Evolutionary conservation across 2,113 vertebrate species (phyloP).

Genomic region (western clawed frog (Xenopus tropicalis)): DNA sequence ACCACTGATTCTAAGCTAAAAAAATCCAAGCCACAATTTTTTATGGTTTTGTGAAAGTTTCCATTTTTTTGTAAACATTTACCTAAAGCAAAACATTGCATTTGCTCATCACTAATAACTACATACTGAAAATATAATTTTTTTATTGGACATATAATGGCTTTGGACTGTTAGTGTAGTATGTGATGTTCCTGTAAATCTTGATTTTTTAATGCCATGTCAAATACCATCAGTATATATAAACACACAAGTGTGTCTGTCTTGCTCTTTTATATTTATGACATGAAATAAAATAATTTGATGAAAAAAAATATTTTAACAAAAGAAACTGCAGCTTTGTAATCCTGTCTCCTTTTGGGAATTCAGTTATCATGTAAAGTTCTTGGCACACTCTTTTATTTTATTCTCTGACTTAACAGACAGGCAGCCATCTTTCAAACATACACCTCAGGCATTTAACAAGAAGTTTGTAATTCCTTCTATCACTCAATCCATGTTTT

Average conservation of each 20-base stretch:
- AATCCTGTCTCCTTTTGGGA: constrained; percentile 6
- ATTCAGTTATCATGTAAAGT: neutral
- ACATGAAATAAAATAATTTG: constrained; percentile 7
- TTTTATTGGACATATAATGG: too few relatives aligned
- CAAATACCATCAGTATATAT: neutral
- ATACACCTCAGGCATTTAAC: constrained; percentile 28
- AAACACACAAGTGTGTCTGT: neutral
- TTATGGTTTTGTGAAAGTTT: too few relatives aligned
- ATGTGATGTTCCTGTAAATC: too few relatives aligned
- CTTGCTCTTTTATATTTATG: neutral
- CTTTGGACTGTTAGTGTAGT: too few relatives aligned
- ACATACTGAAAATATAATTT: too few relatives aligned
- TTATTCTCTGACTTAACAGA: neutral
- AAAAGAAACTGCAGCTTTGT: neutral
- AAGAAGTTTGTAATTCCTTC: constrained; percentile 28
- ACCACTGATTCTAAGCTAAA: too few relatives aligned
- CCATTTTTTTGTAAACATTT: too few relatives aligned
- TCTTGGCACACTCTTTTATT: constrained; percentile 14
- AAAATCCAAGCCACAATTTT: too few relatives aligned
- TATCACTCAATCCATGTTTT: constrained; percentile 27
- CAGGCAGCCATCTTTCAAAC: constrained; percentile 24
- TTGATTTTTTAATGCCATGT: too few relatives aligned
- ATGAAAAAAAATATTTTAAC: neutral
- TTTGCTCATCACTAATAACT: too few relatives aligned
- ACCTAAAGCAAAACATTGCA: too few relatives aligned